These are phyloP conservation scores for Folsomia manolachei DNA, from an alignment of 2,888 invertebrate species.

Conservation along the genomic window DNA sequence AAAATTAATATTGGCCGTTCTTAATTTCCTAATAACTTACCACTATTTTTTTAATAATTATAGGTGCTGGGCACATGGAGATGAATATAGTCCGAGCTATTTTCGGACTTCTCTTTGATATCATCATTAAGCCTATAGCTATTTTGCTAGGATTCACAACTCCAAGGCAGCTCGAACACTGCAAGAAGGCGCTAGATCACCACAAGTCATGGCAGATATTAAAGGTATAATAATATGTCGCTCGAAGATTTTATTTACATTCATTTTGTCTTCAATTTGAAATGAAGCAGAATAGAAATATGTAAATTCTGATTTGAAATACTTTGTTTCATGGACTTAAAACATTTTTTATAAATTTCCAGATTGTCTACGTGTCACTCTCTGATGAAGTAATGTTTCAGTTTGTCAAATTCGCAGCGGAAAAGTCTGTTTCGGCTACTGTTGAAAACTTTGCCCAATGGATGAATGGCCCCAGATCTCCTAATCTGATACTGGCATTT, in stretches of 20 bases:
- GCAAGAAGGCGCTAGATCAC: conserved; percentile 1
- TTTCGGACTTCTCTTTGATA: not conserved
- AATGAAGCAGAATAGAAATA: no score
- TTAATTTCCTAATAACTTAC: no score
- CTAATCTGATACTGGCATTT: not conserved
- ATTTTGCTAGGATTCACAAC: not conserved
- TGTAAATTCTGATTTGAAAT: no score
- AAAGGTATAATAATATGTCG: conserved; percentile 1
- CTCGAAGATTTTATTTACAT: no score
- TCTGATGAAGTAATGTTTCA: not conserved
- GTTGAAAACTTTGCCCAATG: not conserved
- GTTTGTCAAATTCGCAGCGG: not conserved
- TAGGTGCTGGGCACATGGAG: conserved; percentile 1
- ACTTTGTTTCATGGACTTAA: no score
- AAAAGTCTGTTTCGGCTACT: not conserved
- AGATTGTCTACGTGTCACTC: not conserved
- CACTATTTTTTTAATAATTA: no score
- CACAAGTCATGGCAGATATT: conserved; percentile 1
- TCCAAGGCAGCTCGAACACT: not conserved
- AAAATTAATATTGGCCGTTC: no score
- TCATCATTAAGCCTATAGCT: not conserved
- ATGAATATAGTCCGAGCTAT: not conserved
- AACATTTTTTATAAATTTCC: not conserved
- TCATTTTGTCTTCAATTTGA: no score
- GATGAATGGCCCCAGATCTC: not conserved